Evolutionary conservation across 2,797 vertebrate species (phyloP).

Genomic region (Cyprinodon diabolis): DNA sequence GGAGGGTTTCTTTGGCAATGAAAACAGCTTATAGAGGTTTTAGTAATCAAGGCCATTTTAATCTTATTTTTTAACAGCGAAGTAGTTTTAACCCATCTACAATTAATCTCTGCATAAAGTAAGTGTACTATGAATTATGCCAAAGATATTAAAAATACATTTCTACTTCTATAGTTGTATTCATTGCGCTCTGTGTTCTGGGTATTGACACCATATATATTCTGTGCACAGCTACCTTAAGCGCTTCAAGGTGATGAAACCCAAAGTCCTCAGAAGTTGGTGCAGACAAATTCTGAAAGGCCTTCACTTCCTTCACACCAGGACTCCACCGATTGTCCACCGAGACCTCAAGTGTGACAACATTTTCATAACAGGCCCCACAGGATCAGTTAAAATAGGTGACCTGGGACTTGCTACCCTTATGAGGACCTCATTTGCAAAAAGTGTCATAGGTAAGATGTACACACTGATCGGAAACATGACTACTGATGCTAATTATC

Average conservation of each 20-base stretch:
- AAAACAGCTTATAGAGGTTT: not conserved
- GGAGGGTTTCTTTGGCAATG: conserved; percentile 1
- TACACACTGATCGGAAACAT: not conserved
- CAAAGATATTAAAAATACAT: not conserved
- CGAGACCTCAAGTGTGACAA: conserved; percentile 98
- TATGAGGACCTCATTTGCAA: conserved; percentile 95
- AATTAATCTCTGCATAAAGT: not conserved
- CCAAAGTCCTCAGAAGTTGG: conserved; percentile 96
- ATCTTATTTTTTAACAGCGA: not conserved
- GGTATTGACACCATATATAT: conserved; percentile 13
- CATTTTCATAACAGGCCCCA: conserved; percentile 97
- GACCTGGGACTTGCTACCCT: conserved; percentile 94
- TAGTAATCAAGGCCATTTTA: not conserved
- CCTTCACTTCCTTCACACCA: conserved; percentile 94
- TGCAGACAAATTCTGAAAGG: conserved; percentile 96
- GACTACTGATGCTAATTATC: not conserved
- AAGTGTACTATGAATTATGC: not conserved
- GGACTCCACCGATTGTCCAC: conserved; percentile 94
- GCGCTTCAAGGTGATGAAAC: conserved; percentile 98
- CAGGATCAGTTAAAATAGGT: conserved; percentile 96
- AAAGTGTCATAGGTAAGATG: conserved; percentile 92
- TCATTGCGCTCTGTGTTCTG: not conserved
- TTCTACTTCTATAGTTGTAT: conserved; percentile 9
- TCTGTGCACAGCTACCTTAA: conserved; percentile 87
- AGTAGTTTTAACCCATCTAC: not conserved